Percentiles rank a stretch among this genome's conserved stretches.
Evolutionary conservation across 2,113 vertebrate genomes (phyloP).

Genomic region (Austrofundulus limnaeus): DNA sequence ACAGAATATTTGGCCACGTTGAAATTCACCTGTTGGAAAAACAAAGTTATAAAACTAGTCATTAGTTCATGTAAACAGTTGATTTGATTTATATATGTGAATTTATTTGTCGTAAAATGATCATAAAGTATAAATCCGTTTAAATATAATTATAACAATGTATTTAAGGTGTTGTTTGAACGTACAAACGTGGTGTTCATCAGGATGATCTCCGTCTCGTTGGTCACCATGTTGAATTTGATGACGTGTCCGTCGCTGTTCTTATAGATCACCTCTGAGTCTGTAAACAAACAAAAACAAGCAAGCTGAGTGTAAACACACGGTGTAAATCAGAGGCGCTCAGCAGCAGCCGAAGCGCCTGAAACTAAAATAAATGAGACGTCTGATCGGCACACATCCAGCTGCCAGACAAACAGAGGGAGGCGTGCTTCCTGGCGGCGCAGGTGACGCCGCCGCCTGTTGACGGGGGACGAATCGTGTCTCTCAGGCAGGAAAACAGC

Average conservation of each 20-base stretch:
- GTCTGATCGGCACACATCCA: too few species aligned
- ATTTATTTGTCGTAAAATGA: too few species aligned
- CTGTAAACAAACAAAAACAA: constrained; percentile 70
- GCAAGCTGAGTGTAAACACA: not conserved
- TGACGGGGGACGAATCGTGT: too few species aligned
- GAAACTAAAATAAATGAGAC: too few species aligned
- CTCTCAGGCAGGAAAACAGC: too few species aligned
- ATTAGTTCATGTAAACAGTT: too few species aligned
- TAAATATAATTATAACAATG: too few species aligned
- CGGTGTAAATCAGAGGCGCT: not conserved
- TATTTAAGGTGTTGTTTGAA: too few species aligned
- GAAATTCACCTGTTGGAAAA: constrained; percentile 85
- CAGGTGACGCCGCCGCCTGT: too few species aligned
- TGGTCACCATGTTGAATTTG: constrained; percentile 91
- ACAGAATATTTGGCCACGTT: constrained; percentile 92
- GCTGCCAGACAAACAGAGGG: constrained; percentile 30
- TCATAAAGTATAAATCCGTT: too few species aligned
- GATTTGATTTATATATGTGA: too few species aligned
- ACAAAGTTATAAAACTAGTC: not conserved
- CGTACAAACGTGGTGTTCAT: constrained; percentile 95
- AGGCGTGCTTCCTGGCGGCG: not conserved
- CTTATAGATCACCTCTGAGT: constrained; percentile 93
- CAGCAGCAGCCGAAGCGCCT: not conserved
- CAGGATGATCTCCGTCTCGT: constrained; percentile 87
- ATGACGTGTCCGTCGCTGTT: constrained; percentile 92